Percentiles rank a stretch among this genome's conserved stretches.
phyloP scores from a whole-genome alignment of 2,888 invertebrate genomes.

The Polyploca ridens region DNA sequence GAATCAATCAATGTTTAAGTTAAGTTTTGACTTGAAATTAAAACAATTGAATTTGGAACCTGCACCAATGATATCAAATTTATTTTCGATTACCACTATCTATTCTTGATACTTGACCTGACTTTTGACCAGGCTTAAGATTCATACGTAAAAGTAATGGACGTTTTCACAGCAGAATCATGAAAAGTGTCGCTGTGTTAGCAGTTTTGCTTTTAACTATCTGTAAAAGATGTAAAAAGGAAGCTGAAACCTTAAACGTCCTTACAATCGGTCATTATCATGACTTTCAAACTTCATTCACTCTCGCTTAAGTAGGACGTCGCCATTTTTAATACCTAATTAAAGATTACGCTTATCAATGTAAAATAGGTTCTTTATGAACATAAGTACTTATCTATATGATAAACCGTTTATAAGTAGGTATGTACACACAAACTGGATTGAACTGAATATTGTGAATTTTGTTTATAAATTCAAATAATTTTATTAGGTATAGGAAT shows the following conservation, averaged over 20 bases:
- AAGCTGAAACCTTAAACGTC: not conserved
- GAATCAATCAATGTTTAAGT: too few species aligned
- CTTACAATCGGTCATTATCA: not conserved
- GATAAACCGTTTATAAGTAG: not conserved
- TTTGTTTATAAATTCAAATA: constrained; percentile 1
- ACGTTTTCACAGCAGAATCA: too few species aligned
- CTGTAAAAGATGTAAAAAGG: too few species aligned
- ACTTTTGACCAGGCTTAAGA: too few species aligned
- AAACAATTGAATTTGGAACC: too few species aligned
- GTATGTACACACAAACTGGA: not conserved
- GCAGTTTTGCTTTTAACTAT: too few species aligned
- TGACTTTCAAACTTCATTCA: constrained; percentile 13
- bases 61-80: too few species aligned
- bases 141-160: too few species aligned
- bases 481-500: not conserved
- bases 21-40: too few species aligned
- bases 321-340: not conserved
- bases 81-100: too few species aligned
- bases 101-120: too few species aligned
- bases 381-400: not conserved
- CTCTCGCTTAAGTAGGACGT: not conserved
- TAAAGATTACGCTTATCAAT: constrained; percentile 1
- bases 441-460: not conserved
- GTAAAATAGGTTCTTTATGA: not conserved
- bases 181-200: too few species aligned